Base-by-base conservation (phyloP, 2,113 vertebrate genomes). In the Ariopsis seemanni region DNA sequence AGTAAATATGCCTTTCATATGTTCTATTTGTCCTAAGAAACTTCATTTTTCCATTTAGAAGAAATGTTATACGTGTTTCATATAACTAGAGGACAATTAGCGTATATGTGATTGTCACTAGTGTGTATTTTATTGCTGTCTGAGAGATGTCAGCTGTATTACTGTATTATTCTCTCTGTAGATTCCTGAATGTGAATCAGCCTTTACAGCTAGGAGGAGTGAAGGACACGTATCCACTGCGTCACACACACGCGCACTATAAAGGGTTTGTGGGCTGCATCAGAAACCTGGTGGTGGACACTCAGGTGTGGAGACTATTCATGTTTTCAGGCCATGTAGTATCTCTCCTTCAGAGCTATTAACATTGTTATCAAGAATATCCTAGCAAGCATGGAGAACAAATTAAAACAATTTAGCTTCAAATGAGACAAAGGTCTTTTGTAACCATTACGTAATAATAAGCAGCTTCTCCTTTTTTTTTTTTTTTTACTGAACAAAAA, bases 161-260 rank as follows among this genome's bases (percentile, higher is more conserved):
- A 48, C 27, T 58, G 11, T 63, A 11, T 14, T 67, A 1, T 63
- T 85, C 69, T 82, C 88, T 83, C 85, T 69, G 0, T 71, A 96
- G 95, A 85, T 95, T 96, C 89, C 93, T 97, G 87, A 94, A 95
- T 6, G 93, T 97, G 84, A 93, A 95, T 69, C 97, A 96, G 86
- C 96, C 96, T 72, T 94, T 98, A 50, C 97, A 98, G 93, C 30
- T 98, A 89, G 97, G 97, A 25, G 97, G 97, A 25, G 92, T 97
- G 63, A 97, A 97, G 92, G 93, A 93, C 75, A 87, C 89, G 6
- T 91, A 94, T 55, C 91, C 95, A 7, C 89, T 92, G 79, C 93
- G 48, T 0, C 0, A 69, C 22, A 89, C 93, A 15, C 92, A 90
- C 27, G 89, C 89, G 50, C 93, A 58, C 85, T 96, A 96, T 91